Evolutionary conservation across 2,113 vertebrate genomes (phyloP).

Genomic region (Forbesichthys papilliferus): DNA sequence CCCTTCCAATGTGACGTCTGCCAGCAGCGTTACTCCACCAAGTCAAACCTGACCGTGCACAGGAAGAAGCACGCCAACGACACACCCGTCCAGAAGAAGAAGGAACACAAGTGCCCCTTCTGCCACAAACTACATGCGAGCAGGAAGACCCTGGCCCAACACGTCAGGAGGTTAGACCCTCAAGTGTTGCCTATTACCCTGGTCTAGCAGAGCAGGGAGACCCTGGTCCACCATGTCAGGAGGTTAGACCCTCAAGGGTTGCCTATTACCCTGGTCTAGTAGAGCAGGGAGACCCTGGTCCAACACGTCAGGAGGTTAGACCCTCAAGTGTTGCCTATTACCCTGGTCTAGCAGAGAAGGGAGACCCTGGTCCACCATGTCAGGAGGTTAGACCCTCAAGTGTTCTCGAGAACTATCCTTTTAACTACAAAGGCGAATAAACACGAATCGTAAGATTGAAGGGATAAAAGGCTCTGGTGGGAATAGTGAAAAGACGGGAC

Average conservation of each 20-base stretch:
- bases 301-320: too few relatives aligned
- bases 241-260: constrained; percentile 62
- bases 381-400: not conserved
- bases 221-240: constrained; percentile 89
- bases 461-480: too few relatives aligned
- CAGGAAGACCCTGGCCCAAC: constrained; percentile 94
- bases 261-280: too few relatives aligned
- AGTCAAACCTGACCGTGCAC: constrained; percentile 97
- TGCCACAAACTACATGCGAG: constrained; percentile 96
- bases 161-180: constrained; percentile 86
- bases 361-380: too few relatives aligned
- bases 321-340: too few relatives aligned
- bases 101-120: constrained; percentile 95
- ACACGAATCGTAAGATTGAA: too few relatives aligned
- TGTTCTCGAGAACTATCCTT: too few relatives aligned
- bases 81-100: constrained; percentile 88
- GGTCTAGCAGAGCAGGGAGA: constrained; percentile 81
- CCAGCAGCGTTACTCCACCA: constrained; percentile 95
- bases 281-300: too few relatives aligned
- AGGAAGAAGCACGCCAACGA: constrained; percentile 90
- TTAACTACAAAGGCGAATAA: too few relatives aligned
- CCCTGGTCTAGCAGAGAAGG: too few relatives aligned
- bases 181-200: not conserved
- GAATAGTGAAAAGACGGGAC: too few relatives aligned
- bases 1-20: constrained; percentile 98